Base-by-base conservation (phyloP, 2,888 invertebrate species). In the Diogma glabrata region DNA sequence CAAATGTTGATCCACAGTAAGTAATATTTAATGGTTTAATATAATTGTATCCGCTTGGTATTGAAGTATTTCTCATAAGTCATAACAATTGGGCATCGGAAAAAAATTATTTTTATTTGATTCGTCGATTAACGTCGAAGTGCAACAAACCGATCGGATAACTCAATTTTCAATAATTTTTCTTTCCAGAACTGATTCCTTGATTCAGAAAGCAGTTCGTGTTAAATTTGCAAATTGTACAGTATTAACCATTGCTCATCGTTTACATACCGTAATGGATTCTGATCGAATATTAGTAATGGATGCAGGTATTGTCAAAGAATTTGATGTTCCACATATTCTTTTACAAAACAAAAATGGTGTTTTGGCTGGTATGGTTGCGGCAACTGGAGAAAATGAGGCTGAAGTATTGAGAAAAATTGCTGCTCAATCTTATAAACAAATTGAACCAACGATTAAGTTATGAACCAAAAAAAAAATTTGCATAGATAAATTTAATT, bases 251-350 rank as follows among this genome's bases (percentile, higher is more conserved):
- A 43, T 43, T 22, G 43, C 43, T 3, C 43, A 43, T 43, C 43
- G 43, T 12, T 43, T 43, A 8, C n/a, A 43, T 22, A 43, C 43
- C 22, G 43, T 43, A 43, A 43, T 43, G 43, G 43, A 43, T 20
- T 43, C 43, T 6, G 43, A 43, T 43, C 43, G 43, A 8, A 43
- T 43, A 14, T 23, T 43, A 6, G 91, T 93, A 2, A 84, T 94
- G 81, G 87, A 90, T 62, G 77, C 80, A 6, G 94, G 94, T 1
- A 67, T 72, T 16, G 77, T 87, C 52, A 80, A 79, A 51, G 86
- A 87, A 68, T 85, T 26, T 47, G 47, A 47, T 47, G 17, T 26
- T 9, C 47, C 47, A 1, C 26, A 26, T n/a, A 47, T 26, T 10
- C 17, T 47, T 2, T 19, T 47, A n/a, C 73, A 67, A 57, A 76